Percentiles rank a stretch among this genome's conserved stretches.
Evolutionary conservation across 1,140 invertebrate genomes (phyloP).

Genomic region (Apis mellifera): DNA sequence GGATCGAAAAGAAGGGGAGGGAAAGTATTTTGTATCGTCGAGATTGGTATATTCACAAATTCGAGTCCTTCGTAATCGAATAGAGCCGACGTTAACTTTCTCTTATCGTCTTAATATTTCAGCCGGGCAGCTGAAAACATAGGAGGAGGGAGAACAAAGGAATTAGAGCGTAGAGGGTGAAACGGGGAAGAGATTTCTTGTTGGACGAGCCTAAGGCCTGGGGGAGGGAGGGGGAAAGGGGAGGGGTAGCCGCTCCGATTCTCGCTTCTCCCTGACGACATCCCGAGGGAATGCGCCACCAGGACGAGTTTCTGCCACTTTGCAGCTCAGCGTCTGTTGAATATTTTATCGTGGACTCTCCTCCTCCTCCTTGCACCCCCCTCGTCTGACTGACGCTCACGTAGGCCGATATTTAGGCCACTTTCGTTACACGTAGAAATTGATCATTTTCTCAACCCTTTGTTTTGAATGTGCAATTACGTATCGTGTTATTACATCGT

Average conservation of each 20-base stretch:
- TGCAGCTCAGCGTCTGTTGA: constrained; percentile 72
- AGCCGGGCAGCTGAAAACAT: not conserved
- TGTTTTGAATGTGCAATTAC: too few species aligned
- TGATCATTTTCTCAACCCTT: too few species aligned
- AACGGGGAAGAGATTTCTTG: constrained; percentile 40
- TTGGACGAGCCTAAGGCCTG: not conserved
- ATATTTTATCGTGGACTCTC: constrained; percentile 66
- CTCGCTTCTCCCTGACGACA: constrained; percentile 42
- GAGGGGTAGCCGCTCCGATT: constrained; percentile 57
- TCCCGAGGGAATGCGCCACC: constrained; percentile 54
- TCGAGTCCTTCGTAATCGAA: constrained; percentile 53
- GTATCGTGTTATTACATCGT: too few species aligned
- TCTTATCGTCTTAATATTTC: constrained; percentile 51
- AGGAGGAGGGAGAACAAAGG: not conserved
- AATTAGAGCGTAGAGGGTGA: not conserved
- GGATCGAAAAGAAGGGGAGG: too few species aligned
- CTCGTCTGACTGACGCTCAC: constrained; percentile 18
- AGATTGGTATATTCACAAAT: constrained; percentile 43
- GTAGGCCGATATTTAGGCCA: not conserved
- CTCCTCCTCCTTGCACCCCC: not conserved
- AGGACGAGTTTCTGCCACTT: constrained; percentile 71
- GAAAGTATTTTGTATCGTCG: not conserved
- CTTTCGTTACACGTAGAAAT: too few species aligned
- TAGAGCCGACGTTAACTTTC: constrained; percentile 30
- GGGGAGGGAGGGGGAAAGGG: constrained; percentile 22